Evolutionary conservation across 1,140 invertebrate species (phyloP), one percentile per base, ranked within the genome.

Genomic region (Zaprionus ghesquierei): DNA sequence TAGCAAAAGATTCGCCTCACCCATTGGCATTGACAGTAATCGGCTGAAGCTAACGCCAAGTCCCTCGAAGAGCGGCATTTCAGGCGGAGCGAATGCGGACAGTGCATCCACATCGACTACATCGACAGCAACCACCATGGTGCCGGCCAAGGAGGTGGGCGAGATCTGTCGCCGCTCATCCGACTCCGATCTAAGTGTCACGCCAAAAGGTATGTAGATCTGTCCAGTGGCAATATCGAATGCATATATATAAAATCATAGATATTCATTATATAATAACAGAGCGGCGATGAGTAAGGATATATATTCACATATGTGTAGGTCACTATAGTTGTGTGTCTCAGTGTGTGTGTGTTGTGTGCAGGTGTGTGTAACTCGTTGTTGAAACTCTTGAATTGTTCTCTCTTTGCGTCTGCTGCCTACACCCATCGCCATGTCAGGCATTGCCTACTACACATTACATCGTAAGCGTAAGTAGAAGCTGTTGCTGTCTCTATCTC

Each of bases 141-240:
- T 85, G 53, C 84, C 75, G 25, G 62, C 59, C 29, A 90, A 89
- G 29, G 76, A 76, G 25, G 53, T 79, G 41, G 76, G 87, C 35
- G 92, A 93, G 66, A 94, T 96, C 60, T 95, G 96, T 84, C 93
- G 97, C 51, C 93, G 97, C 65, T 98, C 97, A 0, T 98, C 97
- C 4, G 98, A 98, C 92, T 98, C 98, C 2, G 98, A 99, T 92
- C 93, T 98, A 51, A 98, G 96, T 93, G 95, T 97, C 33, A 97
- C 97, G 5, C 97, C 97, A 2, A 98, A 97, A 96, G 97, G 97
- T 98, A 93, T 92, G 92, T 90, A 69, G 25, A 46, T 20, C 10
- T 3, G 9, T 46, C 1, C 41, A 12, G 41, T 20, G 18, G 8
- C 18, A 18, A 44, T 18, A 35, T 4, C 33, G 2, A 4, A 15